Conservation (phyloP, 1,140 invertebrate species). For the Nephotettix cincticeps region DNA sequence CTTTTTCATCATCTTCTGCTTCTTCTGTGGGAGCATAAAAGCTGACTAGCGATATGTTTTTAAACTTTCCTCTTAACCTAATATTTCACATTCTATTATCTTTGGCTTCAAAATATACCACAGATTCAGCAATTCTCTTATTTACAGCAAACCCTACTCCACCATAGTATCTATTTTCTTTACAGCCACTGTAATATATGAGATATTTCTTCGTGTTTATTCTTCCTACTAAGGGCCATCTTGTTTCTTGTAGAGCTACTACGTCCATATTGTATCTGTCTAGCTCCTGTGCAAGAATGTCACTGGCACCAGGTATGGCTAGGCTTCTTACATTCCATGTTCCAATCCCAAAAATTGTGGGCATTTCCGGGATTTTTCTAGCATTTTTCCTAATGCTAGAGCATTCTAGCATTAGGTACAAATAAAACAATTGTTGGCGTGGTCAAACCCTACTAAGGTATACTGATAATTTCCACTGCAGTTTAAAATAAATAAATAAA, state of each 20-base stretch:
- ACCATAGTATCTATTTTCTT: slow-evolving; percentile 9
- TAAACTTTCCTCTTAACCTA: slow-evolving; percentile 24
- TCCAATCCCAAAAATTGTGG: slow-evolving; percentile 11
- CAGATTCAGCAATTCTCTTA: not conserved
- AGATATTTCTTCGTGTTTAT: slow-evolving; percentile 3
- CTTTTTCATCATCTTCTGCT: slow-evolving; percentile 30
- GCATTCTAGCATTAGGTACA: too few species aligned
- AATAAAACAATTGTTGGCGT: too few species aligned
- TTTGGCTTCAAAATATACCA: slow-evolving; percentile 15
- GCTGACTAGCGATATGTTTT: slow-evolving; percentile 27
- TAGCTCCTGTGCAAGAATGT: slow-evolving; percentile 31
- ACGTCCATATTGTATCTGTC: slow-evolving; percentile 34
- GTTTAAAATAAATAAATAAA: too few species aligned
- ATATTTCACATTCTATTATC: slow-evolving; percentile 30
- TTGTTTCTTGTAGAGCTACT: too few species aligned
- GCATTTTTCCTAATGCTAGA: too few species aligned
- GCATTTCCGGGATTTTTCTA: not conserved
- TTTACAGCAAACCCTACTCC: not conserved
- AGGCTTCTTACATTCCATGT: slow-evolving; percentile 36
- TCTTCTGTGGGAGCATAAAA: slow-evolving; percentile 31
- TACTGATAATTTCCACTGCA: too few species aligned
- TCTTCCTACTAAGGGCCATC: too few species aligned
- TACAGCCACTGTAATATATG: slow-evolving; percentile 5
- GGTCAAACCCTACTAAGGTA: too few species aligned
- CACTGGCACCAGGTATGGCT: slow-evolving; percentile 19